Percentiles rank a stretch among this genome's conserved stretches.
phyloP scores from a whole-genome alignment of 2,113 vertebrate species.

The Colius striatus region DNA sequence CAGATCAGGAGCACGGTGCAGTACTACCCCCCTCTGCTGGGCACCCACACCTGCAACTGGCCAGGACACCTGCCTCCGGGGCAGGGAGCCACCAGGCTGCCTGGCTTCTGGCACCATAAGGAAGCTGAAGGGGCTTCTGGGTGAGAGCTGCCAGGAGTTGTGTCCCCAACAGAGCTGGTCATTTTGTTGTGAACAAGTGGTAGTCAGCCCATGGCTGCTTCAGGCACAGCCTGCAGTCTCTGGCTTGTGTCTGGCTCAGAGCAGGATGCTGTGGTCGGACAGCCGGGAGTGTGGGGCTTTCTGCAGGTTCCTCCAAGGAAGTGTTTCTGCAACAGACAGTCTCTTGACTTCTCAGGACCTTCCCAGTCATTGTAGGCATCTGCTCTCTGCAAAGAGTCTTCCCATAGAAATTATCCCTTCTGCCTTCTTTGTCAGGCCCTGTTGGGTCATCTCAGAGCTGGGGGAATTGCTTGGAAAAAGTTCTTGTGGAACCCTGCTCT shows the following conservation, averaged over 20 bases:
- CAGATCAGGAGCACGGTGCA: conserved; percentile 1
- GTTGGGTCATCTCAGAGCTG: background rate
- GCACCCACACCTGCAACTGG: background rate
- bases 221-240: background rate
- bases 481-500: background rate
- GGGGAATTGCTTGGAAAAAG: background rate
- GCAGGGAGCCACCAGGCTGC: background rate
- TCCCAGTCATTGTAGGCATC: background rate
- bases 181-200: background rate
- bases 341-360: background rate
- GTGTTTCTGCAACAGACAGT: background rate
- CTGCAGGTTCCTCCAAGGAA: background rate
- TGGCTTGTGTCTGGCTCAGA: background rate
- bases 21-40: conserved; percentile 60
- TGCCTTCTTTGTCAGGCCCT: background rate
- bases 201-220: background rate
- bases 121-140: background rate
- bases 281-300: background rate
- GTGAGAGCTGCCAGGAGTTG: background rate
- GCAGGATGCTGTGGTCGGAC: background rate
- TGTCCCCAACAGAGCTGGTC: background rate
- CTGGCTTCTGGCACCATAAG: background rate
- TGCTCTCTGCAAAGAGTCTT: background rate
- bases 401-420: background rate
- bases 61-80: background rate